These are phyloP conservation scores for Frankliniella fusca DNA, from an alignment of 2,888 invertebrate genomes.

Conservation along the genomic window DNA sequence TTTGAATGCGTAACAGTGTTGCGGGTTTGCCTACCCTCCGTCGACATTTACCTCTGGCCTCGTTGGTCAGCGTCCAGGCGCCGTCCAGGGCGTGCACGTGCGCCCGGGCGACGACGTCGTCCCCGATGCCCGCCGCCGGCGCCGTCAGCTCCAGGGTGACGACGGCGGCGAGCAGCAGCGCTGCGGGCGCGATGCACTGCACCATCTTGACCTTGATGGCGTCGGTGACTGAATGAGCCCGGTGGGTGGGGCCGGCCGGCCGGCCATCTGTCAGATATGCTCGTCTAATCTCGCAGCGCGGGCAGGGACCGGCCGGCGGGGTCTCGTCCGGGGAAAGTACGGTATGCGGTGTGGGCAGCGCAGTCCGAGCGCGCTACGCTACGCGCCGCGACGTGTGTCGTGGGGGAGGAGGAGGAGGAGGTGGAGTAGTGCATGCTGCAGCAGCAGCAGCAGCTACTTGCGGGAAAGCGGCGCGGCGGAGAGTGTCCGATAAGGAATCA, in stretches of 20 bases:
- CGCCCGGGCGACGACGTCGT: background rate
- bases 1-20: no score
- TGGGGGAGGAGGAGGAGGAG: no score
- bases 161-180: background rate
- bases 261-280: background rate
- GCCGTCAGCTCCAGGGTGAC: background rate
- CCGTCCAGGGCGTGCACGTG: background rate
- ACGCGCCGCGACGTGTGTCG: no score
- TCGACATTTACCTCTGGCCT: background rate
- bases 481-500: no score
- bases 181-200: background rate
- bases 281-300: background rate
- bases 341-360: background rate
- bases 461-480: background rate
- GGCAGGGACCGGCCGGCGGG: background rate
- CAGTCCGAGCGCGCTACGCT: background rate
- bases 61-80: slow-evolving; percentile 2
- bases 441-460: background rate
- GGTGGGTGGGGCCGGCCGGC: background rate
- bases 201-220: background rate
- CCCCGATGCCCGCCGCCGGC: background rate
- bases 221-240: background rate
- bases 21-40: no score
- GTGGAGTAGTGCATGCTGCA: no score
- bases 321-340: background rate